Evolutionary conservation across 2,113 vertebrate genomes (phyloP).

Genomic region (Aramus guarauna): DNA sequence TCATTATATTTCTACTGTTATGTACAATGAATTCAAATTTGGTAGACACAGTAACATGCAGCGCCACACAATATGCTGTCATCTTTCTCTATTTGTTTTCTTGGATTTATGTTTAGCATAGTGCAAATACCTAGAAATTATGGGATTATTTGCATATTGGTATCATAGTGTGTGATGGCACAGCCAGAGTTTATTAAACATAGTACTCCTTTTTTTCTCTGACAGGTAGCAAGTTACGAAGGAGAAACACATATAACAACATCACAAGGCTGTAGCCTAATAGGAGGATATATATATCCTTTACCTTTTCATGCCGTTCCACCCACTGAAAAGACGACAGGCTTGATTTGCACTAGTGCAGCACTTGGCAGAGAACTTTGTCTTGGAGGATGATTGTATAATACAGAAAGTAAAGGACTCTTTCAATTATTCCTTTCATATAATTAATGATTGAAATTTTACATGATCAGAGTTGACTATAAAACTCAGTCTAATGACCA

Average conservation of each 20-base stretch:
- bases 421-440: background rate
- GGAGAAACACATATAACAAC: slow-evolving; percentile 7
- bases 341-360: background rate
- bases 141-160: background rate
- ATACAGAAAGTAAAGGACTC: background rate
- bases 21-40: background rate
- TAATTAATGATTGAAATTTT: background rate
- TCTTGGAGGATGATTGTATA: accelerated
- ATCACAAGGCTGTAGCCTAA: background rate
- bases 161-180: background rate
- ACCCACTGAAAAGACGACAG: background rate
- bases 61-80: background rate
- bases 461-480: background rate
- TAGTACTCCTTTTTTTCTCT: background rate
- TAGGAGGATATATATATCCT: background rate
- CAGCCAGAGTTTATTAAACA: background rate
- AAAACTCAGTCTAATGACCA: background rate
- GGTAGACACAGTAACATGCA: background rate
- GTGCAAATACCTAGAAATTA: background rate
- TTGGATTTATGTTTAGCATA: background rate
- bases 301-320: background rate
- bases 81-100: background rate
- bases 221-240: background rate
- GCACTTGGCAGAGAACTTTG: background rate
- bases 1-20: background rate